These are phyloP conservation scores for Beaufortia kweichowensis DNA, from an alignment of 2,113 vertebrate species.

Conservation along the genomic window DNA sequence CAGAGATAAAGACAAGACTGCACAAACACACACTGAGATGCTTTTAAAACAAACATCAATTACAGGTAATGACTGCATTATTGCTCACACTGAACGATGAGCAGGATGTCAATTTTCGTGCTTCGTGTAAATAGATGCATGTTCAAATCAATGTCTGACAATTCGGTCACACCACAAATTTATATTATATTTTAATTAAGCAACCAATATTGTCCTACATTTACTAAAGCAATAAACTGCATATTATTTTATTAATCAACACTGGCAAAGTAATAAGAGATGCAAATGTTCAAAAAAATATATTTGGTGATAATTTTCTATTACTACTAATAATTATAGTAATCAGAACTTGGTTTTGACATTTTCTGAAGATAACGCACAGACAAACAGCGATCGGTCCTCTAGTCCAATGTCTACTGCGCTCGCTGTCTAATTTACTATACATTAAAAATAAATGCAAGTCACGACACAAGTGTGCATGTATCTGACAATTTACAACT, in stretches of 20 bases:
- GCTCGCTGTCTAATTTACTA: no score
- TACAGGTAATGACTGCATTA: slow-evolving; percentile 8
- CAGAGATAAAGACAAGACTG: background rate
- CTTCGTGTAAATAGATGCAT: background rate
- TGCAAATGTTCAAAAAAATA: no score
- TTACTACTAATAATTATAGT: no score
- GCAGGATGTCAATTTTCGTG: background rate
- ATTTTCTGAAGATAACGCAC: no score
- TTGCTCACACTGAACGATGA: background rate
- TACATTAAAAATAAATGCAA: no score
- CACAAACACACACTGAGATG: background rate
- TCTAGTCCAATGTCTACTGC: no score
- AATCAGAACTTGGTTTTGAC: no score
- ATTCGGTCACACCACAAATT: background rate
- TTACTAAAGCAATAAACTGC: background rate
- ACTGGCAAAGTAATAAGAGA: no score
- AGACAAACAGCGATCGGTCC: no score
- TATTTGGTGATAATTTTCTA: no score
- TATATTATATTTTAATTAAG: background rate
- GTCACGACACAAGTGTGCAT: no score
- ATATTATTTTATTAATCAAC: background rate
- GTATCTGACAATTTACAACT: no score
- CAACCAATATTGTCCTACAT: background rate
- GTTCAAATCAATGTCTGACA: background rate
- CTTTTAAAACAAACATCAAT: background rate